phyloP scores from a whole-genome alignment of 2,888 invertebrate genomes.

The Oscheius onirici region DNA sequence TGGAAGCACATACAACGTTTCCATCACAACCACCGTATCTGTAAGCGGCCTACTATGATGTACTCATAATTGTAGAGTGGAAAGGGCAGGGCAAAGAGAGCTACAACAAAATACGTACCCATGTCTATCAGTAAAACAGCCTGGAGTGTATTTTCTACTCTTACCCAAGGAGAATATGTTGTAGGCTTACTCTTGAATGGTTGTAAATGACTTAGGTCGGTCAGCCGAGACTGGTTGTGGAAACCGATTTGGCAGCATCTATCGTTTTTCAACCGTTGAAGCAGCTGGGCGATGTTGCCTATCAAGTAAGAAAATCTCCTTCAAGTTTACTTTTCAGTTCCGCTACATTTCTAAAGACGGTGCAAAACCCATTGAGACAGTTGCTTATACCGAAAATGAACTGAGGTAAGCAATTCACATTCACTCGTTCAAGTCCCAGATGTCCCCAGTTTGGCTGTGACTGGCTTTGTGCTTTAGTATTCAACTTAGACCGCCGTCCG shows the following conservation, averaged over 20 bases:
- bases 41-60: not conserved
- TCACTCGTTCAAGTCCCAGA: conserved; percentile 34
- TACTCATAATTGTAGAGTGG: not conserved
- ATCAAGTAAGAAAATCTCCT: conserved; percentile 46
- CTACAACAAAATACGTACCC: conserved; percentile 7
- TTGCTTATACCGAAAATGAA: conserved; percentile 44
- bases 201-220: conserved; percentile 34
- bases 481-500: conserved; percentile 53
- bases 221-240: conserved; percentile 57
- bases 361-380: conserved; percentile 40
- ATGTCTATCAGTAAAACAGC: conserved; percentile 41
- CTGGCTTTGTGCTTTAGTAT: conserved; percentile 56
- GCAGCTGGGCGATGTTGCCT: conserved; percentile 41
- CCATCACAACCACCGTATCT: conserved; percentile 43
- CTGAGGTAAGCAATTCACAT: not conserved
- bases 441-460: conserved; percentile 62
- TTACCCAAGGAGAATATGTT: conserved; percentile 46
- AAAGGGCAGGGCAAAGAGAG: not conserved
- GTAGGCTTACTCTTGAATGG: not conserved
- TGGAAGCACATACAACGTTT: conserved; percentile 57
- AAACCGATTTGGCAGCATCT: conserved; percentile 58
- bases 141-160: conserved; percentile 58
- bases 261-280: conserved; percentile 61
- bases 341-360: conserved; percentile 51
- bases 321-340: conserved; percentile 36